Percentiles rank a stretch among this genome's conserved stretches.
These are phyloP conservation scores for Zygaena filipendulae DNA, from an alignment of 2,888 invertebrate genomes.

Conservation along the genomic window DNA sequence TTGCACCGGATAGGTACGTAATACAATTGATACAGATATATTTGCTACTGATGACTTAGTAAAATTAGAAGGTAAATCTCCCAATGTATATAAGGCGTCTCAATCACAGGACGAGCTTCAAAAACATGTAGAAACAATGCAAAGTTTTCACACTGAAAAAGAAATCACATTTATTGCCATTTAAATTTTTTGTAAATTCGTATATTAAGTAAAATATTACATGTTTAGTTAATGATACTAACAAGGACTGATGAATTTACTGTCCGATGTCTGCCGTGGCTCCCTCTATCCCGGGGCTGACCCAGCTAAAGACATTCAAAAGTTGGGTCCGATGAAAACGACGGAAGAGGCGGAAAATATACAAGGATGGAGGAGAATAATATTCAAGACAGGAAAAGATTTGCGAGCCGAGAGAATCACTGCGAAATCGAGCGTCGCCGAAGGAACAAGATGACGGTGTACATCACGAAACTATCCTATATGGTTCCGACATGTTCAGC, in stretches of 20 bases:
- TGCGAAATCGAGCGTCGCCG: slow-evolving; percentile 98
- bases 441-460: slow-evolving; percentile 99
- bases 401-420: slow-evolving; percentile 97
- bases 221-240: slow-evolving; percentile 31
- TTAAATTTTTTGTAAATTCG: no score
- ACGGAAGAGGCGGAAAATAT: slow-evolving; percentile 84
- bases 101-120: slow-evolving; percentile 26
- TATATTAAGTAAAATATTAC: no score
- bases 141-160: slow-evolving; percentile 40
- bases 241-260: slow-evolving; percentile 51
- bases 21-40: slow-evolving; percentile 44
- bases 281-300: slow-evolving; percentile 57
- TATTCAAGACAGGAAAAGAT: slow-evolving; percentile 96
- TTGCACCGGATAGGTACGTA: slow-evolving; percentile 92
- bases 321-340: no score
- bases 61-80: slow-evolving; percentile 21
- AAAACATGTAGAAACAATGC: slow-evolving; percentile 33
- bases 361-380: slow-evolving; percentile 93
- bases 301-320: slow-evolving; percentile 85
- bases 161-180: slow-evolving; percentile 28
- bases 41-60: slow-evolving; percentile 26
- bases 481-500: slow-evolving; percentile 99
- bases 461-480: slow-evolving; percentile 98
- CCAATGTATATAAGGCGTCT: slow-evolving; percentile 26
- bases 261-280: slow-evolving; percentile 60